Evolutionary conservation across 2,888 invertebrate species (phyloP).

Genomic region (Papilio protenor): DNA sequence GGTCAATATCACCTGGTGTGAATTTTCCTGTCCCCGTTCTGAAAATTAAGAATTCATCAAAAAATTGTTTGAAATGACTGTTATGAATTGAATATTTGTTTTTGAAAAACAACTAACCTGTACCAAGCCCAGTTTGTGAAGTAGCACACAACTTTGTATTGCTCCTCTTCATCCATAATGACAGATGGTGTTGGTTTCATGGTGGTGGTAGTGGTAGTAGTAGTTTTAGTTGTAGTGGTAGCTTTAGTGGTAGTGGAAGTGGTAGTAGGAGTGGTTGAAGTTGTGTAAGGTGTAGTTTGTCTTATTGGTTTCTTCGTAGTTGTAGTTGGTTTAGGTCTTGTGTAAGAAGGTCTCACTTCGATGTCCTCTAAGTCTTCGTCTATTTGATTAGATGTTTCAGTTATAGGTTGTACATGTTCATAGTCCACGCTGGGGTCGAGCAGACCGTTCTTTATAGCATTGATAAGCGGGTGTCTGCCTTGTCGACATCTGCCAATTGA

Average conservation of each 20-base stretch:
- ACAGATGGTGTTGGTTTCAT: constrained; percentile 50
- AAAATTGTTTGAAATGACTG: neutral
- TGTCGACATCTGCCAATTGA: constrained; percentile 86
- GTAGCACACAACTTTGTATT: constrained; percentile 93
- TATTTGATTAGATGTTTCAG: constrained; percentile 62
- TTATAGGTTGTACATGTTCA: constrained; percentile 57
- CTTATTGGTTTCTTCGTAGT: constrained; percentile 51
- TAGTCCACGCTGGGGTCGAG: constrained; percentile 73
- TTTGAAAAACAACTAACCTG: constrained; percentile 63
- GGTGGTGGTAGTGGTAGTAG: constrained; percentile 51
- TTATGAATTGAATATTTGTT: neutral
- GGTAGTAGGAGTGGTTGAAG: constrained; percentile 47
- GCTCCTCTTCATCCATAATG: constrained; percentile 61
- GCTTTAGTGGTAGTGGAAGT: constrained; percentile 45
- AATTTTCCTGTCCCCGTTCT: constrained; percentile 92
- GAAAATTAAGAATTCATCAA: constrained; percentile 44
- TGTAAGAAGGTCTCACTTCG: constrained; percentile 66
- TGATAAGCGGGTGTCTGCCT: constrained; percentile 91
- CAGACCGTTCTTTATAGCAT: constrained; percentile 89
- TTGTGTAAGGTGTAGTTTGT: constrained; percentile 54
- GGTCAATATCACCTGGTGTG: constrained; percentile 92
- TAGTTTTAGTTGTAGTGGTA: neutral
- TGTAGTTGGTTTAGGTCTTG: constrained; percentile 51
- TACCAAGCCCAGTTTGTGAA: constrained; percentile 98
- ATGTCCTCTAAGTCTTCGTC: constrained; percentile 77